phyloP scores from a whole-genome alignment of 2,113 vertebrate species.

The Myxocyprinus asiaticus region DNA sequence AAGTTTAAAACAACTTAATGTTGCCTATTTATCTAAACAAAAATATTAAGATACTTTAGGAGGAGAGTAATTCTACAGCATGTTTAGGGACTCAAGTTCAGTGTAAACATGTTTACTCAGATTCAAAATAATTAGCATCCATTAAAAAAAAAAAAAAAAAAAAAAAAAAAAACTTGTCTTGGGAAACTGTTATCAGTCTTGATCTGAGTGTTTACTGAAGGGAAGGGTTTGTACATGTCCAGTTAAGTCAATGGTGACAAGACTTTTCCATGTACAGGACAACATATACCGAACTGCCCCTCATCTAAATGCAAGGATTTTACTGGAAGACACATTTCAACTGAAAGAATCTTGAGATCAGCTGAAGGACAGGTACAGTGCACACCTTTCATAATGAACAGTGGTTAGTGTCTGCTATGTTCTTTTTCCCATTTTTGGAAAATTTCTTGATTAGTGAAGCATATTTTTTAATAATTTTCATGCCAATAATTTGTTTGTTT shows the following conservation, averaged over 20 bases:
- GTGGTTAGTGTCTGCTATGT: background rate
- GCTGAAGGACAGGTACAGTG: slow-evolving; percentile 13
- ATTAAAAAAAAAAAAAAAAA: too few relatives aligned
- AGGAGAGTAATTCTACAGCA: background rate
- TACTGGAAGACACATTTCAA: background rate
- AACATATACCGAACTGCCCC: background rate
- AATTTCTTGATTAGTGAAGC: background rate
- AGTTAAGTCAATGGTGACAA: slow-evolving; percentile 29
- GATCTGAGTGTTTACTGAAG: slow-evolving; percentile 52
- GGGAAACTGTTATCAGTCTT: slow-evolving; percentile 38
- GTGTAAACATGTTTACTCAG: slow-evolving; percentile 9
- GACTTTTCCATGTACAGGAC: slow-evolving; percentile 20
- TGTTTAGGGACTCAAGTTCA: background rate
- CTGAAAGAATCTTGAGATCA: background rate
- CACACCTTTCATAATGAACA: background rate
- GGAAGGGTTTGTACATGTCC: slow-evolving; percentile 52
- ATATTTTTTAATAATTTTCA: background rate
- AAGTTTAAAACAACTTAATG: background rate
- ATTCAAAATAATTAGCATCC: background rate
- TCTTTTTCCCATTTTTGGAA: background rate
- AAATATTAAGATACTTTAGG: background rate
- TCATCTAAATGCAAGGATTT: background rate
- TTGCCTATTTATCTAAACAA: background rate
- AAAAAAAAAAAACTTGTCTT: background rate
- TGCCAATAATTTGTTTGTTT: too few relatives aligned